Evolutionary conservation across 2,113 vertebrate species (phyloP).

Genomic region (Notiomystis cincta): DNA sequence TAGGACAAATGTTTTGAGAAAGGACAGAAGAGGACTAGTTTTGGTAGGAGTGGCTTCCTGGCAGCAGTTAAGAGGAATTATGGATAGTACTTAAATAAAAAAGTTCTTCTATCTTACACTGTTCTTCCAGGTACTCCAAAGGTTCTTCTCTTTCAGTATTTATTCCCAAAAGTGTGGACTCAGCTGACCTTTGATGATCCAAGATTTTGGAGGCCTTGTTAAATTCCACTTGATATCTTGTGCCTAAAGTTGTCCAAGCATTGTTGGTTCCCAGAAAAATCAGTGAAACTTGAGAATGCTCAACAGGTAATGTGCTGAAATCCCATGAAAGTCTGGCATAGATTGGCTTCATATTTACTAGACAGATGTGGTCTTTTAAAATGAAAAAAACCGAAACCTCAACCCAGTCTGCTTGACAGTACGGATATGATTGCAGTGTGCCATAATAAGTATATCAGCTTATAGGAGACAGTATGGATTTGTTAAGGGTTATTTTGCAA

Average conservation of each 20-base stretch:
- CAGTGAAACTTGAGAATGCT: neutral
- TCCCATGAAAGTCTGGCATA: neutral
- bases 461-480: conserved; percentile 2
- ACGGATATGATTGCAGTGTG: neutral
- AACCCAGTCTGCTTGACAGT: neutral
- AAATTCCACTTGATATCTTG: neutral
- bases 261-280: neutral
- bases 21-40: neutral
- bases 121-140: neutral
- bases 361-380: neutral
- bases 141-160: neutral
- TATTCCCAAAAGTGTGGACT: neutral
- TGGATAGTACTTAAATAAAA: neutral
- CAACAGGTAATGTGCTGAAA: neutral
- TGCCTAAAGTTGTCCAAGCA: neutral
- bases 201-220: neutral
- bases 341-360: neutral
- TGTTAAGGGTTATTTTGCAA: conserved; percentile 38
- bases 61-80: neutral
- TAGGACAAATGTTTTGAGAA: neutral
- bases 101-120: neutral
- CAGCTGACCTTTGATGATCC: neutral
- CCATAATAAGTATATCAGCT: neutral
- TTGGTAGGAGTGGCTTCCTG: neutral
- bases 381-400: neutral